Evolutionary conservation across 2,888 invertebrate species (phyloP), one percentile per base, ranked within the genome.

Genomic region (Synanthedon andrenaeformis): DNA sequence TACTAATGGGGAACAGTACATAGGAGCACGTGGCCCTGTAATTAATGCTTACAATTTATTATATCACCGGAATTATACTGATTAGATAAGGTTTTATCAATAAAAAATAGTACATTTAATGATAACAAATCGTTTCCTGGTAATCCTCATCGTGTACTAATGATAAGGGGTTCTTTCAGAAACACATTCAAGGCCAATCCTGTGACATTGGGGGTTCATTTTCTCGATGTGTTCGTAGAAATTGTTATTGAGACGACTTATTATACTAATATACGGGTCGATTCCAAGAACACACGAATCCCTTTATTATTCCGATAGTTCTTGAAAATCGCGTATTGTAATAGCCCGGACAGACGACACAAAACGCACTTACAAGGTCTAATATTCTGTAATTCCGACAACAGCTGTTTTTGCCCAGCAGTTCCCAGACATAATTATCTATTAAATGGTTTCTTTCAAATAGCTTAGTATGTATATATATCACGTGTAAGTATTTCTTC

Each of bases 181-280:
- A 57, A 52, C 53, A 51, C 53, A 49, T 52, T 55, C 57, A 63
- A 61, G 59, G 60, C 54, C 10, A 59, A 49, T 55, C 51, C 42
- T 42, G 41, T 53, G 62, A 63, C 59, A 59, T 59, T 58, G 57
- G 56, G 53, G 55, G 62, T 58, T 60, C 59, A 54, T 58, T 58
- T 5, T 54, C 55, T 58, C 61, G 53, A 42, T 10, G 49, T 42
- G 11, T 61, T 62, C 63, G 59, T 42, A 53, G 63, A 63, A 63
- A 48, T 55, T 58, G 51, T 62, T 55, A 53, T 56, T 35, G 17
- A 51, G 35, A 41, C 48, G 53, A 59, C 35, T 10, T 3, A 23
- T n/a, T 35, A 35, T 35, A 35, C 28, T 28, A 28, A 28, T 58
- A 56, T 55, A 58, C 59, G 54, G 52, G 48, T 45, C 6, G 11